These are phyloP conservation scores for Semibalanus balanoides DNA, from an alignment of 1,140 invertebrate species.

Conservation along the genomic window DNA sequence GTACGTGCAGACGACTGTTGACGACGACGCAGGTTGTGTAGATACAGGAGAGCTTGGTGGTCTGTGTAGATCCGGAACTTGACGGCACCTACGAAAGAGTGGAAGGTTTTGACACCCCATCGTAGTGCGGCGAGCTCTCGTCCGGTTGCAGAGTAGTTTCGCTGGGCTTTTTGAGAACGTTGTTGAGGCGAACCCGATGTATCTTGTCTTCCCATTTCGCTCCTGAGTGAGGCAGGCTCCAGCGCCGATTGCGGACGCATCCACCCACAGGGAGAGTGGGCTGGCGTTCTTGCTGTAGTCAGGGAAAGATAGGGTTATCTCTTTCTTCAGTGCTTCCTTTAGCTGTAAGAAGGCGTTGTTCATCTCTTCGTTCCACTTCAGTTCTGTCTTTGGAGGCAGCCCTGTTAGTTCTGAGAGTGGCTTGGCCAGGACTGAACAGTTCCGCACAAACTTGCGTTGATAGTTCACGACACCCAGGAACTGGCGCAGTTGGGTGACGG, in stretches of 20 bases:
- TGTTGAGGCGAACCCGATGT: not conserved
- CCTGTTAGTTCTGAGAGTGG: slow-evolving; percentile 4
- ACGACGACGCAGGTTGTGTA: not conserved
- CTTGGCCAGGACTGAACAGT: slow-evolving; percentile 3
- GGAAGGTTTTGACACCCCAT: slow-evolving; percentile 33
- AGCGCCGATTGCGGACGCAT: slow-evolving; percentile 4
- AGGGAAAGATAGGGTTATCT: not conserved
- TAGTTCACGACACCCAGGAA: not conserved
- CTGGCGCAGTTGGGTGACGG: too few species aligned
- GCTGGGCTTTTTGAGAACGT: too few species aligned
- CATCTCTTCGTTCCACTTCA: too few species aligned
- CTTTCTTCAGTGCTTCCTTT: not conserved
- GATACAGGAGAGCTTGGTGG: too few species aligned
- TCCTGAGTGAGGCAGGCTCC: slow-evolving; percentile 7
- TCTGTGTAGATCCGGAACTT: too few species aligned
- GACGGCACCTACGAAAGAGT: slow-evolving; percentile 2
- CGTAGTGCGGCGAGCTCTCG: slow-evolving; percentile 7
- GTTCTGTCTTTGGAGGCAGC: not conserved
- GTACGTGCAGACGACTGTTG: not conserved
- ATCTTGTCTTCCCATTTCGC: not conserved
- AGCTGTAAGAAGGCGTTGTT: too few species aligned
- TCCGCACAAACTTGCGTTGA: not conserved
- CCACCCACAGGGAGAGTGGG: slow-evolving; percentile 5
- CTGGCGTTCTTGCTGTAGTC: not conserved
- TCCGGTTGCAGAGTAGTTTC: not conserved